Evolutionary conservation across 2,113 vertebrate species (phyloP).

Genomic region (Circaetus gallicus): DNA sequence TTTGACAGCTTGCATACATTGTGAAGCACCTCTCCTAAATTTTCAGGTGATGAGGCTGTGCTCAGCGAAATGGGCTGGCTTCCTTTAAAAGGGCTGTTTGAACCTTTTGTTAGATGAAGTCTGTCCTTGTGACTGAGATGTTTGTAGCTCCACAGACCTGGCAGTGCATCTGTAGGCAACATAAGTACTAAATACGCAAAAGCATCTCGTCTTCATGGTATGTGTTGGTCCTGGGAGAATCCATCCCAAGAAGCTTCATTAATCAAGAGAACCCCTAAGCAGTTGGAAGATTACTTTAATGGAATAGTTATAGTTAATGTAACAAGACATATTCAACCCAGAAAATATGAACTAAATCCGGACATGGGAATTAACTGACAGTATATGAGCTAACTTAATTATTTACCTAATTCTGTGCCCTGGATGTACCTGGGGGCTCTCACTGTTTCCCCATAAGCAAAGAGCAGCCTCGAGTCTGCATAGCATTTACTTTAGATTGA

Average conservation of each 20-base stretch:
- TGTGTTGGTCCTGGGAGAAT: neutral
- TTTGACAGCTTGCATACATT: neutral
- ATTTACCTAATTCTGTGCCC: conserved; percentile 41
- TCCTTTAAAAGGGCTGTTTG: neutral
- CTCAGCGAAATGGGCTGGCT: neutral
- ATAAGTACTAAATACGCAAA: neutral
- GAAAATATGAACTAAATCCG: conserved; percentile 5
- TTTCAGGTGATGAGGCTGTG: neutral
- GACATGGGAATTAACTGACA: conserved; percentile 45
- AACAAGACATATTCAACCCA: neutral
- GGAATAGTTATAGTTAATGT: conserved; percentile 32
- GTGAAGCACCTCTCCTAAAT: neutral
- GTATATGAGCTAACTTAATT: conserved; percentile 39
- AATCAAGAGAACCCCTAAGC: conserved; percentile 8
- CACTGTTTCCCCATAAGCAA: neutral
- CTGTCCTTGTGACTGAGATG: neutral
- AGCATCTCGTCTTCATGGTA: neutral
- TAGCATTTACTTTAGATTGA: neutral
- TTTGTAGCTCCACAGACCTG: neutral
- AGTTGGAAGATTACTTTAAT: neutral
- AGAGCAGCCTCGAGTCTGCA: neutral
- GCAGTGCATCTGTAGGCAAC: neutral
- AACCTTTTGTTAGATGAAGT: neutral
- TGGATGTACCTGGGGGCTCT: conserved; percentile 4
- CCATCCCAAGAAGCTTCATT: neutral